phyloP scores from a whole-genome alignment of 1,140 invertebrate genomes.

The Drusus annulatus region DNA sequence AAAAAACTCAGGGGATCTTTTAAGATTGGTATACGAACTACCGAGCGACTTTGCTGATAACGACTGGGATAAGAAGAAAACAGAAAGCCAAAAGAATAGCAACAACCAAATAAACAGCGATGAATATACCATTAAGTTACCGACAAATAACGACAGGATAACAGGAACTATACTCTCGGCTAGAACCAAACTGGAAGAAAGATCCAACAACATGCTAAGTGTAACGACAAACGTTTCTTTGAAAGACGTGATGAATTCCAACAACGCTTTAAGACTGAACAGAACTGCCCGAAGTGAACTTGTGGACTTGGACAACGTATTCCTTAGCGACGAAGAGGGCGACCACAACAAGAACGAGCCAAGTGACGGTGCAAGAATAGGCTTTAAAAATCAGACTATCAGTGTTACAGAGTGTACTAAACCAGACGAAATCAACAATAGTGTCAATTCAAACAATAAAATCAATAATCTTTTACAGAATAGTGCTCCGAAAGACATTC shows the following conservation, averaged over 20 bases:
- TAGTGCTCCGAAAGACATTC: conserved; percentile 7
- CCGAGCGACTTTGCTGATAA: conserved; percentile 62
- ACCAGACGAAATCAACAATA: conserved; percentile 22
- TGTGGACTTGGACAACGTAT: conserved; percentile 46
- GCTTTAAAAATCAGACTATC: conserved; percentile 50
- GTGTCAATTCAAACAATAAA: conserved; percentile 26
- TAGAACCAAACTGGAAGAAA: conserved; percentile 50
- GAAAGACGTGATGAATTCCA: conserved; percentile 55
- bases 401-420: conserved; percentile 52
- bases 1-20: conserved; percentile 67
- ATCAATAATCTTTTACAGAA: conserved; percentile 10
- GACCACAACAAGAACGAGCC: background rate
- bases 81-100: background rate
- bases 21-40: conserved; percentile 68
- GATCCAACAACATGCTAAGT: conserved; percentile 26
- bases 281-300: conserved; percentile 26
- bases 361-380: conserved; percentile 8
- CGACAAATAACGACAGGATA: conserved; percentile 31
- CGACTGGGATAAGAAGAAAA: conserved; percentile 47
- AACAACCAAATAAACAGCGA: conserved; percentile 22
- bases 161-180: conserved; percentile 16
- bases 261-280: conserved; percentile 50
- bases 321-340: conserved; percentile 41
- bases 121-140: conserved; percentile 27
- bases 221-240: conserved; percentile 52